These are phyloP conservation scores for Aelia acuminata DNA, from an alignment of 2,888 invertebrate species.

Conservation along the genomic window DNA sequence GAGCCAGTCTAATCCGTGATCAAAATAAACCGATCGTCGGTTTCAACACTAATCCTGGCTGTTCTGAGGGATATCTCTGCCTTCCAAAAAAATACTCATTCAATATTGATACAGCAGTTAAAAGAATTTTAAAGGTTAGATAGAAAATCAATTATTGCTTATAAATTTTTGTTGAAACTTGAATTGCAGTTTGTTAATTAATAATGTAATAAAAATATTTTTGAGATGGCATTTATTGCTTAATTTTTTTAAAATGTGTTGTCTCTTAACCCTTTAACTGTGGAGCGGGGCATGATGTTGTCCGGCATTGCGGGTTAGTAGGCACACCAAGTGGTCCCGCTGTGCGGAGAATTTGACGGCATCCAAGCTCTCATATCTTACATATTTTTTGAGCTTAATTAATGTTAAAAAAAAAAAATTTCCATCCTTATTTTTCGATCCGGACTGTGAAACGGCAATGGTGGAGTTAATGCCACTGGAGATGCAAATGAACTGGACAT, in stretches of 20 bases:
- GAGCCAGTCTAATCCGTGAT: slow-evolving; percentile 86
- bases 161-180: neutral
- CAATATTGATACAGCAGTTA: slow-evolving; percentile 60
- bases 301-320: too few relatives aligned
- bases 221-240: neutral
- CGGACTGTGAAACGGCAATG: too few relatives aligned
- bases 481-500: too few relatives aligned
- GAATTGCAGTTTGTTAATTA: neutral
- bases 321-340: too few relatives aligned
- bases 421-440: too few relatives aligned
- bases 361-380: too few relatives aligned
- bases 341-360: too few relatives aligned
- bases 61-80: slow-evolving; percentile 94
- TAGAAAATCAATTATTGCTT: slow-evolving; percentile 27
- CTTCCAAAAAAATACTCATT: slow-evolving; percentile 81
- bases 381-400: too few relatives aligned
- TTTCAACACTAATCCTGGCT: slow-evolving; percentile 94
- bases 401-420: too few relatives aligned
- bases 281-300: too few relatives aligned
- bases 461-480: too few relatives aligned
- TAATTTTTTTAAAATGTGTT: neutral
- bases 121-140: slow-evolving; percentile 60
- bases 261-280: neutral
- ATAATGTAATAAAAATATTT: neutral
- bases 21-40: slow-evolving; percentile 93